These are phyloP conservation scores for Tachuris rubrigastra DNA, from an alignment of 2,113 vertebrate species.

Conservation along the genomic window DNA sequence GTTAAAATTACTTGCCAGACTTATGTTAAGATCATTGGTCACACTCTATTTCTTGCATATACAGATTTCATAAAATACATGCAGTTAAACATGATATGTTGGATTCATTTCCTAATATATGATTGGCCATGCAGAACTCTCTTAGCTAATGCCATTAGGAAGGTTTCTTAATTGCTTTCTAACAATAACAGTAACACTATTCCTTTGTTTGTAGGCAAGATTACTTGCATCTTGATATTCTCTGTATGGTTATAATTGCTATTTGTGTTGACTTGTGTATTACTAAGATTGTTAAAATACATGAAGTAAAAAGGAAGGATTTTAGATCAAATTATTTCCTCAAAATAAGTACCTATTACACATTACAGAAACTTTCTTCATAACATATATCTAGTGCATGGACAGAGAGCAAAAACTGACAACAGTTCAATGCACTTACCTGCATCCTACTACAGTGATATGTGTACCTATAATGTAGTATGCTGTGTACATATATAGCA, in stretches of 20 bases:
- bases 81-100: background rate
- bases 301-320: background rate
- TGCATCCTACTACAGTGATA: background rate
- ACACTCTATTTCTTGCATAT: background rate
- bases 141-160: background rate
- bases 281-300: background rate
- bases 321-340: background rate
- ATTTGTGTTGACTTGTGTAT: background rate
- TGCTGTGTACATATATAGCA: background rate
- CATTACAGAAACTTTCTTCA: background rate
- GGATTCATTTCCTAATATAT: background rate
- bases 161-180: slow-evolving; percentile 13
- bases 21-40: background rate
- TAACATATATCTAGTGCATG: background rate
- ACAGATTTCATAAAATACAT: background rate
- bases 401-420: background rate
- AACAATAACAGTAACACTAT: background rate
- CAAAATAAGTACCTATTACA: background rate
- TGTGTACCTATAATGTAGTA: background rate
- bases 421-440: background rate
- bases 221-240: background rate
- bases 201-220: background rate
- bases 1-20: background rate
- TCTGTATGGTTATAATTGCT: background rate
- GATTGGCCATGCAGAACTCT: background rate